Conservation (phyloP, 2,797 vertebrate genomes). For the Pseudochirops cupreus region DNA sequence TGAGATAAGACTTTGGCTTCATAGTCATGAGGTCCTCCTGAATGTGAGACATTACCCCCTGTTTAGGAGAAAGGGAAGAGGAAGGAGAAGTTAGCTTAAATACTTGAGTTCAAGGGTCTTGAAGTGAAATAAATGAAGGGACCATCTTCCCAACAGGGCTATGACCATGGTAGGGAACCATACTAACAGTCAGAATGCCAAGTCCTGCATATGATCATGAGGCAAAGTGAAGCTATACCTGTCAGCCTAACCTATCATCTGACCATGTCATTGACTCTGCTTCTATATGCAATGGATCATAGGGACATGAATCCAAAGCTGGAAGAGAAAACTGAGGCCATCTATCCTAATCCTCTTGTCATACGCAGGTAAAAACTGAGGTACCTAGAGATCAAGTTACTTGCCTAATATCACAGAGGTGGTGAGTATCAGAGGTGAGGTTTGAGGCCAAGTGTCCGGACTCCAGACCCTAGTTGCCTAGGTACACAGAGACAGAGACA, state of each 20-base stretch:
- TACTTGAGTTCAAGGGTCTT: not conserved
- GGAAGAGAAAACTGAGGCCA: not conserved
- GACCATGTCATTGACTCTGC: not conserved
- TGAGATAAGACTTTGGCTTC: constrained; percentile 74
- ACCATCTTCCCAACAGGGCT: too few relatives aligned
- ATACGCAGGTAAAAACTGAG: too few relatives aligned
- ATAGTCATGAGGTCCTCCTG: constrained; percentile 85
- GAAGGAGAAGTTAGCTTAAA: not conserved
- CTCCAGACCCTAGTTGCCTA: too few relatives aligned
- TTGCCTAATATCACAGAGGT: too few relatives aligned
- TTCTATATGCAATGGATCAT: not conserved
- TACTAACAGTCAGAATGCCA: not conserved
- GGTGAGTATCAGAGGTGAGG: too few relatives aligned
- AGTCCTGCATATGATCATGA: too few relatives aligned
- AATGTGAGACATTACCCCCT: constrained; percentile 87
- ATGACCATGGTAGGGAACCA: not conserved
- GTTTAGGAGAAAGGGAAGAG: not conserved
- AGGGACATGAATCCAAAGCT: not conserved
- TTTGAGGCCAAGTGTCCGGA: too few relatives aligned
- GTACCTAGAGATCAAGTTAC: too few relatives aligned
- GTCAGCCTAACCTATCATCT: not conserved
- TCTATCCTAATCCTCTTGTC: not conserved
- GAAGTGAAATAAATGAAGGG: not conserved
- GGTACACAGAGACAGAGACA: not conserved
- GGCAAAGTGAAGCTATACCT: not conserved